These are phyloP conservation scores for Pionites leucogaster DNA, from an alignment of 2,113 vertebrate species.

Conservation along the genomic window DNA sequence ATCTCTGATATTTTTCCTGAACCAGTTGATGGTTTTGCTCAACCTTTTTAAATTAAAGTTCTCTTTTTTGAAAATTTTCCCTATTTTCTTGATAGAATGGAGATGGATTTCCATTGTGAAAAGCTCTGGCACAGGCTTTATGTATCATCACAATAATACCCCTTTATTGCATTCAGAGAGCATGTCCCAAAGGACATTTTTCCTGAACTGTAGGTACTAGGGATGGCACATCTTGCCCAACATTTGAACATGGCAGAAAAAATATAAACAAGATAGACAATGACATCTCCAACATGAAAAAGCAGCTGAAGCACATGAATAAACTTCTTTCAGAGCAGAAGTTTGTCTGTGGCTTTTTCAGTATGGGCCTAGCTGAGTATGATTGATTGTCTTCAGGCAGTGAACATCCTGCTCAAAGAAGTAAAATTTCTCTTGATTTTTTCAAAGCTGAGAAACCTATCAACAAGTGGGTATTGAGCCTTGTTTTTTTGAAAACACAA, in stretches of 20 bases:
- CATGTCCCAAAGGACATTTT: neutral
- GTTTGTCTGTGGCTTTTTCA: neutral
- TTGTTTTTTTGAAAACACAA: neutral
- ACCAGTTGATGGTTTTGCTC: neutral
- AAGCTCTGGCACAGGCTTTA: neutral
- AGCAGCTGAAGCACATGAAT: neutral
- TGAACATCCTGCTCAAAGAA: neutral
- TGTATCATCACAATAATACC: neutral
- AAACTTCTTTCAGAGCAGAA: neutral
- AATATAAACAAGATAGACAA: neutral
- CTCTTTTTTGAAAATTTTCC: neutral
- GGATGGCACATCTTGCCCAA: neutral
- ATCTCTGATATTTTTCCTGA: neutral
- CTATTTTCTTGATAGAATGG: neutral
- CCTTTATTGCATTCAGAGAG: neutral
- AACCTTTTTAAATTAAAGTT: neutral
- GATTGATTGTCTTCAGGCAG: neutral
- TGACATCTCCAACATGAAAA: neutral
- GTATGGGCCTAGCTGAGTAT: neutral
- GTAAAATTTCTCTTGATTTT: neutral
- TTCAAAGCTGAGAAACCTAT: neutral
- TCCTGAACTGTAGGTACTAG: neutral
- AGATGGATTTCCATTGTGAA: neutral
- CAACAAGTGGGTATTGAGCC: neutral
- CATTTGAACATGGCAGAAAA: neutral